Percentiles rank a stretch among this genome's conserved stretches.
These are phyloP conservation scores for Columba janthina DNA, from an alignment of 2,113 vertebrate genomes.

Conservation along the genomic window DNA sequence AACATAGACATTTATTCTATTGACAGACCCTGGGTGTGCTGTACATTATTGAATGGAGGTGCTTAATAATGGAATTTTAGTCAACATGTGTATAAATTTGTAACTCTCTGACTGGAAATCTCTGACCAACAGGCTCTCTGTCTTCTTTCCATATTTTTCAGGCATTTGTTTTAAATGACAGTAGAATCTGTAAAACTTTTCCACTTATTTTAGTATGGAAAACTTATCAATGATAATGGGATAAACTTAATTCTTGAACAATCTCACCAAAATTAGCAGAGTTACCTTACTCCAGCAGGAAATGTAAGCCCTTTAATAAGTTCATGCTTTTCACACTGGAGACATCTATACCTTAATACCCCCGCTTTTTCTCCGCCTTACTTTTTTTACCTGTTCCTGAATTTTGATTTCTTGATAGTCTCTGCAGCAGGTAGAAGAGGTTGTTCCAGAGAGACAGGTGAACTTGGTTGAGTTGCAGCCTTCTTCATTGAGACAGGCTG, in stretches of 20 bases:
- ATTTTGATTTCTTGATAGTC: constrained; percentile 99
- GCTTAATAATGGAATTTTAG: neutral
- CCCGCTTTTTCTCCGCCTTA: neutral
- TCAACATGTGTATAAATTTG: neutral
- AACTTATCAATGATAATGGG: neutral
- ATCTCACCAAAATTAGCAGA: neutral
- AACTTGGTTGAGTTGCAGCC: constrained; percentile 89
- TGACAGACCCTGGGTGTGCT: rapidly evolving
- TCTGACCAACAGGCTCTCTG: neutral
- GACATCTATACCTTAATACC: neutral
- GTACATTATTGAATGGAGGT: neutral
- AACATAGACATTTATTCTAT: neutral
- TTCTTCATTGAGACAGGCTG: constrained; percentile 80
- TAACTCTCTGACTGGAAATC: neutral
- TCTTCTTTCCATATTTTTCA: neutral
- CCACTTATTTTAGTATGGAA: neutral
- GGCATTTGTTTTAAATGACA: neutral
- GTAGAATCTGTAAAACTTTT: neutral
- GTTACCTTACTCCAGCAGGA: neutral
- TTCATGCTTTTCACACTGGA: neutral
- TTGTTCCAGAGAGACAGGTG: constrained; percentile 82
- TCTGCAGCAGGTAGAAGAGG: constrained; percentile 81
- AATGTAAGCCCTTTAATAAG: neutral
- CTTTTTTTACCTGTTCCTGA: constrained; percentile 88
- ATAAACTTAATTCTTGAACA: neutral